These are phyloP conservation scores for Chloroceryle inda DNA, from an alignment of 2,797 vertebrate genomes.

Conservation along the genomic window DNA sequence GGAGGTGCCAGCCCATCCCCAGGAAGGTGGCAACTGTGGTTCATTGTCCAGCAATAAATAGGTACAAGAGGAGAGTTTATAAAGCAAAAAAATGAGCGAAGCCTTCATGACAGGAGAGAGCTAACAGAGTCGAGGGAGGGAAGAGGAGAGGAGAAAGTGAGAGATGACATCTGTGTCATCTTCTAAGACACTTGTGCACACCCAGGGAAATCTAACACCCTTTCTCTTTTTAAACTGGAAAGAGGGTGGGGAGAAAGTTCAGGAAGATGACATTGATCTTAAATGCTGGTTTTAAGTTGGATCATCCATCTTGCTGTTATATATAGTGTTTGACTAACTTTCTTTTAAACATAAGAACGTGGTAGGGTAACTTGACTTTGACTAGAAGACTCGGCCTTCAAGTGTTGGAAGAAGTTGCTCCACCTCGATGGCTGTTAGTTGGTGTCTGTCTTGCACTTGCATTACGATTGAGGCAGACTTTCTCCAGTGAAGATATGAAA, in stretches of 20 bases:
- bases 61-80: background rate
- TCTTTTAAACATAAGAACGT: background rate
- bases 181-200: background rate
- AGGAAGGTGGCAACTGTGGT: background rate
- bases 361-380: background rate
- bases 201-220: background rate
- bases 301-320: background rate
- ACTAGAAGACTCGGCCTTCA: background rate
- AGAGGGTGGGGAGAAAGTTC: background rate
- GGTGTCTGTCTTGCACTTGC: background rate
- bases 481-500: background rate
- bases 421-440: rapidly evolving
- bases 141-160: background rate
- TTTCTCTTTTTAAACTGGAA: background rate
- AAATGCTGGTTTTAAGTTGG: background rate
- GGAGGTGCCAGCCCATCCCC: background rate
- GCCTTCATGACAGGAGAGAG: rapidly evolving
- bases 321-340: background rate
- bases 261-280: background rate
- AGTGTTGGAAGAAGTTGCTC: background rate
- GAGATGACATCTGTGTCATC: too few species aligned
- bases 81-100: rapidly evolving
- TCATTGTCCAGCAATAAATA: rapidly evolving
- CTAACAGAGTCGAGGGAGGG: background rate
- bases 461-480: rapidly evolving